Conservation (phyloP, 1,140 invertebrate genomes). For the Apocrypta bakeri region DNA sequence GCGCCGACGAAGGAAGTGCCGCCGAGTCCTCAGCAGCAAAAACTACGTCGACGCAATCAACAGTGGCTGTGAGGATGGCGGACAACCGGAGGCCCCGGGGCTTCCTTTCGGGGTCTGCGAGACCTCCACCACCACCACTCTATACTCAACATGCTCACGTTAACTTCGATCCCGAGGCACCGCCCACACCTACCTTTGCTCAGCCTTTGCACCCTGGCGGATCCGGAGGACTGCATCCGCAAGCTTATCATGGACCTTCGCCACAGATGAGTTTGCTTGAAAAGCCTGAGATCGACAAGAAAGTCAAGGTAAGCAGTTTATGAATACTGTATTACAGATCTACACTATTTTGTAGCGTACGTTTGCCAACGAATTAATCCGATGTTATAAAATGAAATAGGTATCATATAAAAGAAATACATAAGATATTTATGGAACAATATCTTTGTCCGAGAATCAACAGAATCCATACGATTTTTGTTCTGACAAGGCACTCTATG, state of each 20-base stretch:
- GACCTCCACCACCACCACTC: constrained; percentile 23
- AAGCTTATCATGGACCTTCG: constrained; percentile 50
- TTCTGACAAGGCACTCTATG: too few relatives aligned
- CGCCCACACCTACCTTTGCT: constrained; percentile 15
- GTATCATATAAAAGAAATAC: too few relatives aligned
- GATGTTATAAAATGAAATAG: too few relatives aligned
- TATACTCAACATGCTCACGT: constrained; percentile 50
- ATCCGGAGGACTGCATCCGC: constrained; percentile 10
- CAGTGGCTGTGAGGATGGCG: constrained; percentile 60
- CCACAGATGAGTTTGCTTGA: constrained; percentile 69
- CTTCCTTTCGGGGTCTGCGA: constrained; percentile 61
- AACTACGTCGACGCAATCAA: background rate
- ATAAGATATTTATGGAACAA: background rate
- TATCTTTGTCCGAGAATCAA: background rate
- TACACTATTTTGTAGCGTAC: too few relatives aligned
- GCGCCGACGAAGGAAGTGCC: constrained; percentile 63
- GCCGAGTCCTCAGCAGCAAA: constrained; percentile 5
- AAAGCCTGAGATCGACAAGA: constrained; percentile 75
- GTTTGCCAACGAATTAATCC: too few relatives aligned
- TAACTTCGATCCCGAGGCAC: constrained; percentile 69
- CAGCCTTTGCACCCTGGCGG: constrained; percentile 37
- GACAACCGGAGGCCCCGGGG: constrained; percentile 56
- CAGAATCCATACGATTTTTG: background rate
- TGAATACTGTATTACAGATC: background rate
- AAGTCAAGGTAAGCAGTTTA: constrained; percentile 74